Evolutionary conservation across 2,113 vertebrate species (phyloP).

Genomic region (Zosterops hypoxanthus): DNA sequence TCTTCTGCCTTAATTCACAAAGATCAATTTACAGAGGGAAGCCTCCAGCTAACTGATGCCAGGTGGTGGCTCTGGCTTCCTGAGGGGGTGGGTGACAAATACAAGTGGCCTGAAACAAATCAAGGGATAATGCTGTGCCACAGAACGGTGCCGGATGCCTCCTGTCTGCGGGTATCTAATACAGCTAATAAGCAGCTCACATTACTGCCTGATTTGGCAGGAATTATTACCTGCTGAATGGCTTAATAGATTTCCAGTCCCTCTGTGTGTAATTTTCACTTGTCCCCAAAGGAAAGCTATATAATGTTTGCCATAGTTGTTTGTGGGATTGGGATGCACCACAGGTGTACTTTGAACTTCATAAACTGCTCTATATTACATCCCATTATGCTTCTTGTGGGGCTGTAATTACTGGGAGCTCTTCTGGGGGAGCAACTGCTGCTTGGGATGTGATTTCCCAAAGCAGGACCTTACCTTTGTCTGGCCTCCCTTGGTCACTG

Average conservation of each 20-base stretch:
- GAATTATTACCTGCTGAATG: conserved; percentile 38
- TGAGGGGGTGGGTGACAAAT: not conserved
- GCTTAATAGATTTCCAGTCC: conserved; percentile 18
- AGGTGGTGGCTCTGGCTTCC: not conserved
- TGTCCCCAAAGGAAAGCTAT: conserved; percentile 20
- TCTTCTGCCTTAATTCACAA: not conserved
- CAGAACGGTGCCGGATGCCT: not conserved
- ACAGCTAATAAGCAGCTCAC: conserved; percentile 25
- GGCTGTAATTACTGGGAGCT: not conserved
- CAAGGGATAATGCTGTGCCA: not conserved
- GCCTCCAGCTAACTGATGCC: not conserved
- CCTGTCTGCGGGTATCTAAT: not conserved
- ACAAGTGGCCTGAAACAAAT: not conserved
- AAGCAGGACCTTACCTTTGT: not conserved
- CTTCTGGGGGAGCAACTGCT: not conserved
- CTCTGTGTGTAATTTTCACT: not conserved
- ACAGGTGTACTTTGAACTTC: not conserved
- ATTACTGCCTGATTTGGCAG: conserved; percentile 16
- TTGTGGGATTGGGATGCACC: conserved; percentile 27
- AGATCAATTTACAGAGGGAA: not conserved
- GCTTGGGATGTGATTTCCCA: not conserved
- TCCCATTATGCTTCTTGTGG: not conserved
- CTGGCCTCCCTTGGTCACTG: not conserved
- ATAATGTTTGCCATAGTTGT: conserved; percentile 3
- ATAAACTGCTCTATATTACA: not conserved